Base-by-base conservation (phyloP, 2,888 invertebrate genomes). In the Platycheirus albimanus region DNA sequence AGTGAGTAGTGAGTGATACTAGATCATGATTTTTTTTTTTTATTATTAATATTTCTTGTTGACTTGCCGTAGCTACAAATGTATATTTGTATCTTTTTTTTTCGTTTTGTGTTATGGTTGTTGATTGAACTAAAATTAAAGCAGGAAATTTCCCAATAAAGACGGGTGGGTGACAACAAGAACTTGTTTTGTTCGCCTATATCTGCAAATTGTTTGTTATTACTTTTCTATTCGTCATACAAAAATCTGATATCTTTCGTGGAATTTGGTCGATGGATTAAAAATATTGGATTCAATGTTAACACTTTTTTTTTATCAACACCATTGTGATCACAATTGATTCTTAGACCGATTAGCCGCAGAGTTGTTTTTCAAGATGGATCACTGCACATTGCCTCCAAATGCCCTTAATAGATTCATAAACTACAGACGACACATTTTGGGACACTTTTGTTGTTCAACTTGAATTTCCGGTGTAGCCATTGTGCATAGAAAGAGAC, bases 391-490 rank as follows among this genome's bases (percentile, higher is more conserved):
- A 64, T 24, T 64, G n/a, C 47, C 67, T 43, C n/a, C n/a, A 36
- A 15, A 58, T 81, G 66, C 76, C 76, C 76, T 81, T 66, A 71
- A 76, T 24, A 76, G 66, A 61, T 45, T 36, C 10, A 30, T 43
- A 20, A 41, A 76, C 69, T 11, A 71, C 19, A 30, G 6, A 43
- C 13, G n/a, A n/a, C n/a, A n/a, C n/a, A n/a, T 47, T 54, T 52
- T 56, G 6, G 3, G 38, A 38, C 24, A 11, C 51, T 64, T 58
- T 58, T 36, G 58, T 19, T 30, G 51, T 36, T 30, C 17, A 36
- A 75, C 80, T 45, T 43, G 75, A 75, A 75, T 70, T 75, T 80
- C 75, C 80, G 80, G 80, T 80, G 80, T 64, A 36, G 38, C 15
- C 19, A 45, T 36, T 20, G 19, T 4, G 13, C 15, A 19, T 10